These are phyloP conservation scores for Adela reaumurella DNA, from an alignment of 2,888 invertebrate species.

Conservation along the genomic window DNA sequence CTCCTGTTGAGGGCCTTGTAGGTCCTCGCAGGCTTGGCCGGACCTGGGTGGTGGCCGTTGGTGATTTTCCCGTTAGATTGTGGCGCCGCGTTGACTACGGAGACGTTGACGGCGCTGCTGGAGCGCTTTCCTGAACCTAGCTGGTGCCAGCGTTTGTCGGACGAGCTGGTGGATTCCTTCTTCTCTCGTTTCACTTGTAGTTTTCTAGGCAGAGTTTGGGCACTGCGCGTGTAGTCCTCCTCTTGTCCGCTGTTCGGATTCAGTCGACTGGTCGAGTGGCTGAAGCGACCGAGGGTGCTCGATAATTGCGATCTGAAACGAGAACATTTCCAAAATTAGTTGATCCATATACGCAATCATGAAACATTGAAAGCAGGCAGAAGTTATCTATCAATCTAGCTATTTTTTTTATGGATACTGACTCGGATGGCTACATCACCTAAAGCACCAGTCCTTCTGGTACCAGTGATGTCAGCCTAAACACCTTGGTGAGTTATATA, in stretches of 20 bases:
- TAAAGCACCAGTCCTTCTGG: too few species aligned
- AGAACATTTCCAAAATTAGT: slow-evolving; percentile 17
- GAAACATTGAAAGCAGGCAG: too few species aligned
- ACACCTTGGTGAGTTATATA: too few species aligned
- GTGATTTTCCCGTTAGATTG: slow-evolving; percentile 31
- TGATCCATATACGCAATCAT: too few species aligned
- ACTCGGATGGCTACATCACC: too few species aligned
- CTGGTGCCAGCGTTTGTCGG: slow-evolving; percentile 44
- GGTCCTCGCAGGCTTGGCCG: slow-evolving; percentile 75
- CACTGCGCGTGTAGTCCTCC: slow-evolving; percentile 57
- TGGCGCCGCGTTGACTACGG: slow-evolving; percentile 34
- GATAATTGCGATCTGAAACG: slow-evolving; percentile 65
- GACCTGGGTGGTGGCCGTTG: slow-evolving; percentile 55
- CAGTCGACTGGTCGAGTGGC: slow-evolving; percentile 75
- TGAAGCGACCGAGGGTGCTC: slow-evolving; percentile 77
- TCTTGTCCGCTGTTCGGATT: slow-evolving; percentile 51
- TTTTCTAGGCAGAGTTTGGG: slow-evolving; percentile 75
- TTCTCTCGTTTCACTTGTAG: slow-evolving; percentile 51
- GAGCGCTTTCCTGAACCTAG: slow-evolving; percentile 54
- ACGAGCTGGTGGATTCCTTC: slow-evolving; percentile 35
- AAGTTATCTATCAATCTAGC: too few species aligned
- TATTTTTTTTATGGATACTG: too few species aligned
- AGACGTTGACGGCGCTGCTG: slow-evolving; percentile 65
- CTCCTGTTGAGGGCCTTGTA: slow-evolving; percentile 76
- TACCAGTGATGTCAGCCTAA: too few species aligned